phyloP scores from a whole-genome alignment of 1,140 invertebrate species.

The Drosophila aff. region DNA sequence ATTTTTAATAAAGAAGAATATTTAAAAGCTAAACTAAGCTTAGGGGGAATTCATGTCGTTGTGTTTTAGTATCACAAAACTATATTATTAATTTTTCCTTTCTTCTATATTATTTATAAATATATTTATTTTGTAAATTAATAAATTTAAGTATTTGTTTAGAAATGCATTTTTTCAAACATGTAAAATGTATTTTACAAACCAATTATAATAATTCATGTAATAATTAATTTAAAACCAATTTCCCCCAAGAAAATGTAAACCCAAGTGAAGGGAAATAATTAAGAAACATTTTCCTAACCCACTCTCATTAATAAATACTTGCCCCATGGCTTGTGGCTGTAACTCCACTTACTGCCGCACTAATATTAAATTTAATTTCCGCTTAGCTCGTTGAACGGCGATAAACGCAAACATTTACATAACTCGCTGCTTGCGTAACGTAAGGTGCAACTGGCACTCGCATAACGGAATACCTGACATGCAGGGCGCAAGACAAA shows the following conservation, averaged over 20 bases:
- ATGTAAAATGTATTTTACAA: no score
- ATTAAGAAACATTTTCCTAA: not conserved
- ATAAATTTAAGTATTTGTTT: not conserved
- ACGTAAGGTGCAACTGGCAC: constrained; percentile 27
- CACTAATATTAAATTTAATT: constrained; percentile 37
- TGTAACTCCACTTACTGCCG: not conserved
- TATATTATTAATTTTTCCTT: not conserved
- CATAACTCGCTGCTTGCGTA: constrained; percentile 33
- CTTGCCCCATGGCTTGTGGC: not conserved
- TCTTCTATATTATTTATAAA: not conserved
- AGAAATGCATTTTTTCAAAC: not conserved
- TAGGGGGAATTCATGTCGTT: not conserved
- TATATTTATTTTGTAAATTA: not conserved
- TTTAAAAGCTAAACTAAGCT: not conserved
- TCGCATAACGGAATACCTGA: constrained; percentile 14
- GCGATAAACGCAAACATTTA: constrained; percentile 46
- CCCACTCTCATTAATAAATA: constrained; percentile 10
- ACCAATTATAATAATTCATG: not conserved
- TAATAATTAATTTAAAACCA: not conserved
- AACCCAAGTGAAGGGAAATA: not conserved
- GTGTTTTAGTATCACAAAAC: not conserved
- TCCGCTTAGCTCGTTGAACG: constrained; percentile 24
- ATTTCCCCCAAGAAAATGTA: not conserved
- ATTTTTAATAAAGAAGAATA: rapidly evolving
- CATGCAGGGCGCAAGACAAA: constrained; percentile 5